A percentile compares a stretch with the other conserved stretches of the same genome.
Evolutionary conservation across 2,797 vertebrate species (phyloP).

Genomic region (Sebastes taczanowskii): DNA sequence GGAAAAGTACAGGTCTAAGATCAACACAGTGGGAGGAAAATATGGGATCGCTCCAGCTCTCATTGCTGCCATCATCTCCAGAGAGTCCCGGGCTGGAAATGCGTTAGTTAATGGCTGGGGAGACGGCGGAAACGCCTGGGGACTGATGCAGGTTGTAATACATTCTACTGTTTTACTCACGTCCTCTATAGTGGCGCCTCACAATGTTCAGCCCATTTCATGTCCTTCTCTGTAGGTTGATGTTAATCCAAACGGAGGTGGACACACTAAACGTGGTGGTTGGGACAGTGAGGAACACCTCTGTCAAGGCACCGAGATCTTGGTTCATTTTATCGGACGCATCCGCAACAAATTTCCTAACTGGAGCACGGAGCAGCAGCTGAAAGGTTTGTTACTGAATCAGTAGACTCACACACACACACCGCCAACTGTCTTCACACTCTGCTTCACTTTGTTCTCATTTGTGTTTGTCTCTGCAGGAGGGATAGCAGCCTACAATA

Average conservation of each 20-base stretch:
- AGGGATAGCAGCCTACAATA: constrained; percentile 66
- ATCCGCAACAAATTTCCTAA: neutral
- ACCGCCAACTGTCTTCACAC: no score
- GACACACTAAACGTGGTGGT: neutral
- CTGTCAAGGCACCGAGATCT: constrained; percentile 37
- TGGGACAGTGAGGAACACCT: constrained; percentile 64
- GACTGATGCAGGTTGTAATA: constrained; percentile 65
- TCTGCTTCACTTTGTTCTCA: neutral
- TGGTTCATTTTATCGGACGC: neutral
- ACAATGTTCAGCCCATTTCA: neutral
- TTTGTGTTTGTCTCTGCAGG: constrained; percentile 34
- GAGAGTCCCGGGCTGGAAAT: constrained; percentile 69
- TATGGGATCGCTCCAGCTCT: constrained; percentile 36
- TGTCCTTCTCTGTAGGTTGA: constrained; percentile 45
- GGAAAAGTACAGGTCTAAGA: constrained; percentile 31
- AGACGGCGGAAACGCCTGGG: constrained; percentile 34
- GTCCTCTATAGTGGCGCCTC: no score
- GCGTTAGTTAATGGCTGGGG: neutral
- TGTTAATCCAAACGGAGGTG: constrained; percentile 13
- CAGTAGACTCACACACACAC: neutral
- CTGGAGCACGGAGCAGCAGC: constrained; percentile 20
- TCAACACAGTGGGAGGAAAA: neutral
- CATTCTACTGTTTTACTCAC: neutral
- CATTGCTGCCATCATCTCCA: constrained; percentile 74
- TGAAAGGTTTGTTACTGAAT: constrained; percentile 63